Percentiles rank a stretch among this genome's conserved stretches.
Evolutionary conservation across 2,797 vertebrate species (phyloP).

Genomic region (Diglossa cyanea): DNA sequence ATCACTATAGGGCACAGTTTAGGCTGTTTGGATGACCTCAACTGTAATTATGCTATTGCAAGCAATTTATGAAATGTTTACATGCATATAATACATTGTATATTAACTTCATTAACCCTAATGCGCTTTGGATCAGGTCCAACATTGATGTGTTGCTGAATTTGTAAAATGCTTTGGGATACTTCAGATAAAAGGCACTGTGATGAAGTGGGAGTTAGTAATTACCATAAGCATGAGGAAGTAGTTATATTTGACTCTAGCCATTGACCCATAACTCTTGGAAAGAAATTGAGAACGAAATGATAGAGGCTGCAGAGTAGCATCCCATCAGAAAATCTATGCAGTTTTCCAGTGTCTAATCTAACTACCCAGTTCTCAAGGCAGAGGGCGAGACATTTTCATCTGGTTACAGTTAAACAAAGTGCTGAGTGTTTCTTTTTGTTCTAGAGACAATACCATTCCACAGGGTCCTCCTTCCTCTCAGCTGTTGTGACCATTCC

Average conservation of each 20-base stretch:
- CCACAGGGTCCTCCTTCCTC: background rate
- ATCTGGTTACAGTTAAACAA: background rate
- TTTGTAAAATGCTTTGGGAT: slow-evolving; percentile 58
- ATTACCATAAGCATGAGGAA: slow-evolving; percentile 39
- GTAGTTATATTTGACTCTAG: slow-evolving; percentile 44
- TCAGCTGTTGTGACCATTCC: background rate
- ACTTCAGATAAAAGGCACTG: slow-evolving; percentile 59
- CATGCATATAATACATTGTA: slow-evolving; percentile 44
- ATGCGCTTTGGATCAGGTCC: slow-evolving; percentile 34
- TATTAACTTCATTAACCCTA: slow-evolving; percentile 57
- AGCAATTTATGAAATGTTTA: slow-evolving; percentile 57
- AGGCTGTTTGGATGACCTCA: slow-evolving; percentile 30
- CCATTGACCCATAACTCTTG: slow-evolving; percentile 53
- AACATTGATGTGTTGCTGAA: slow-evolving; percentile 35
- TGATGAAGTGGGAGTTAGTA: slow-evolving; percentile 56
- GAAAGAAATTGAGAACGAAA: slow-evolving; percentile 54
- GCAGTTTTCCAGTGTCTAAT: background rate
- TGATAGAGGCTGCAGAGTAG: background rate
- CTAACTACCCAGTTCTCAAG: background rate
- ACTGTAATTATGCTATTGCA: slow-evolving; percentile 40
- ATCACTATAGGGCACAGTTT: slow-evolving; percentile 17
- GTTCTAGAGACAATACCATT: background rate
- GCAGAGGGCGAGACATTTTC: background rate
- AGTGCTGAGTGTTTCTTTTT: background rate
- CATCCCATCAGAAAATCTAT: background rate